A percentile compares a stretch with the other conserved stretches of the same genome.
phyloP scores from a whole-genome alignment of 2,888 invertebrate species.

The Megastigmus dorsalis region DNA sequence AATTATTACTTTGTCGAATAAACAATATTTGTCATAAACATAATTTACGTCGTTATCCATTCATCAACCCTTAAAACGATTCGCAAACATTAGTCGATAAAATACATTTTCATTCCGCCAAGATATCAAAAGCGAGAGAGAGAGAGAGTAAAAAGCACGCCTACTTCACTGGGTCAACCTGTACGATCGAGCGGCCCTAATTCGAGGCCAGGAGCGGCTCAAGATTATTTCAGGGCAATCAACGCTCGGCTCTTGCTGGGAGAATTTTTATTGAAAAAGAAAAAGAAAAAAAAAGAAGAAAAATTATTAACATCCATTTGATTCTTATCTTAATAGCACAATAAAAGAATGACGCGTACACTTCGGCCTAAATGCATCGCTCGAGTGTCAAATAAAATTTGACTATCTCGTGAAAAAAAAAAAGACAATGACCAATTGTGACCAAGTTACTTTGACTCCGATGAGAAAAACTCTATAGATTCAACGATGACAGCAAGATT shows the following conservation, averaged over 20 bases:
- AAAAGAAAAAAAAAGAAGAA: too few species aligned
- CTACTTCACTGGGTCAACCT: constrained; percentile 55
- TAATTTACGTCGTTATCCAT: too few species aligned
- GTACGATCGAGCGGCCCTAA: constrained; percentile 57
- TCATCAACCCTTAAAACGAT: too few species aligned
- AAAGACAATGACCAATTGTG: background rate
- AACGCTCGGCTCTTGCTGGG: background rate
- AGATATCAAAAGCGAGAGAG: background rate
- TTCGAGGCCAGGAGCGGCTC: constrained; percentile 52
- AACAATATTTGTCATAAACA: background rate
- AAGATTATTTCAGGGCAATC: constrained; percentile 28
- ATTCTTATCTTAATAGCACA: too few species aligned
- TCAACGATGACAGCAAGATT: too few species aligned
- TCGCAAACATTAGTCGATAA: background rate
- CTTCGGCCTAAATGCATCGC: background rate
- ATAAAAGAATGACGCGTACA: too few species aligned
- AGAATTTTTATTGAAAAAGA: constrained; percentile 6
- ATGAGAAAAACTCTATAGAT: too few species aligned
- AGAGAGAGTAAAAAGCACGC: too few species aligned
- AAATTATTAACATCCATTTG: background rate
- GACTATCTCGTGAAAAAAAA: background rate
- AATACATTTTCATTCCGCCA: background rate
- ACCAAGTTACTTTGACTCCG: too few species aligned
- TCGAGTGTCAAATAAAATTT: too few species aligned
- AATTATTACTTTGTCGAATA: constrained; percentile 7